These are phyloP conservation scores for Caretta caretta DNA, from an alignment of 2,113 vertebrate genomes.

Conservation along the genomic window DNA sequence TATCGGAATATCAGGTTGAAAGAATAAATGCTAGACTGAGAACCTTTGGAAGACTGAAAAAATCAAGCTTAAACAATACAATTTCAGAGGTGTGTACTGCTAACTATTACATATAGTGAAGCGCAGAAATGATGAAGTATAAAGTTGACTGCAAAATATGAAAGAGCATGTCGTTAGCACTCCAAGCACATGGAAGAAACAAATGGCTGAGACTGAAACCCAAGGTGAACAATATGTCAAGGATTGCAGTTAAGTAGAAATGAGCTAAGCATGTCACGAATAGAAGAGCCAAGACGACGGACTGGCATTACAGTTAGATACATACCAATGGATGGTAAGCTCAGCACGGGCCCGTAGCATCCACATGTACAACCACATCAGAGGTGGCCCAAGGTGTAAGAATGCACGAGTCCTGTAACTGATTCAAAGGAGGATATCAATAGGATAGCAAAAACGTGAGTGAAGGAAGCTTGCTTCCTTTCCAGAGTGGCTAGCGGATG, in stretches of 20 bases:
- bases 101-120: not conserved
- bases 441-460: no score
- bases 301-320: not conserved
- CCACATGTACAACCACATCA: not conserved
- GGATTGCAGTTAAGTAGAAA: not conserved
- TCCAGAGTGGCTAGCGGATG: not conserved
- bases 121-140: not conserved
- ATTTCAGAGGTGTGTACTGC: not conserved
- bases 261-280: not conserved
- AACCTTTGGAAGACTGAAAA: accelerated
- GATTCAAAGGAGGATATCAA: not conserved
- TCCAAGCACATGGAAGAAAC: not conserved
- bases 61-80: not conserved
- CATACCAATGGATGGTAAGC: accelerated
- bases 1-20: not conserved
- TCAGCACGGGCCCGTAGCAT: not conserved
- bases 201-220: not conserved
- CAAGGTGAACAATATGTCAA: not conserved
- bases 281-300: accelerated
- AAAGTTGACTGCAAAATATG: not conserved
- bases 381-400: not conserved
- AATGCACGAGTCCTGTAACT: not conserved
- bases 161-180: not conserved
- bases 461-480: not conserved
- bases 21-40: not conserved